These are phyloP conservation scores for Drosophila pseudotalamancana DNA, from an alignment of 2,888 invertebrate species.

Conservation along the genomic window DNA sequence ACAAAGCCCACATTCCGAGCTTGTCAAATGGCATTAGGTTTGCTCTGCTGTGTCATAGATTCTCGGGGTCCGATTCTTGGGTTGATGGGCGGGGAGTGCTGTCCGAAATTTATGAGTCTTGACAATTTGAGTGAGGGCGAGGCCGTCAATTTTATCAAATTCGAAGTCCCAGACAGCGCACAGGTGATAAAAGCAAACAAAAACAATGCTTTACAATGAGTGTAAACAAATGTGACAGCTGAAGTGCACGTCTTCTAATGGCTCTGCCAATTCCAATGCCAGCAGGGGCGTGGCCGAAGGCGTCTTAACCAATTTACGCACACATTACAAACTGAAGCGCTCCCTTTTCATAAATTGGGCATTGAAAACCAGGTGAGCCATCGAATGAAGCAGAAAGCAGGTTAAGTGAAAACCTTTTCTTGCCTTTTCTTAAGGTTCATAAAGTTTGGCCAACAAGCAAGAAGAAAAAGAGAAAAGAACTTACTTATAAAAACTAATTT, in stretches of 20 bases:
- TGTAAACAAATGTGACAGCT: slow-evolving; percentile 49
- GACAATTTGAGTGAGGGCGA: slow-evolving; percentile 49
- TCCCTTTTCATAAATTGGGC: slow-evolving; percentile 6
- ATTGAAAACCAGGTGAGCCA: neutral
- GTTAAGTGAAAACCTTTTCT: no score
- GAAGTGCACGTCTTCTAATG: slow-evolving; percentile 53
- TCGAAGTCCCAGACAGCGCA: slow-evolving; percentile 32
- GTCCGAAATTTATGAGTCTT: slow-evolving; percentile 55
- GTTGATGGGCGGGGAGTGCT: slow-evolving; percentile 40
- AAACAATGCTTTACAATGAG: slow-evolving; percentile 14
- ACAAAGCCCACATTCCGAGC: slow-evolving; percentile 58
- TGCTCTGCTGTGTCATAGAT: slow-evolving; percentile 33
- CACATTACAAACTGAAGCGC: no score
- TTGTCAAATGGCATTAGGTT: slow-evolving; percentile 66
- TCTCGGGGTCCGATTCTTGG: no score
- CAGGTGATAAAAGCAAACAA: slow-evolving; percentile 52
- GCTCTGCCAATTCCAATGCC: slow-evolving; percentile 42
- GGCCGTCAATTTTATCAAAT: slow-evolving; percentile 42
- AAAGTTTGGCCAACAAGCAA: no score
- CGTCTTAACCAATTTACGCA: slow-evolving; percentile 23
- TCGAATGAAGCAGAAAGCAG: no score
- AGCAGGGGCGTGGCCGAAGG: slow-evolving; percentile 21
- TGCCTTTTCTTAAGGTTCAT: no score
- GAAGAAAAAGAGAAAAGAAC: no score
- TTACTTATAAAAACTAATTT: no score